A percentile compares a stretch with the other conserved stretches of the same genome.
Evolutionary conservation across 1,140 invertebrate species (phyloP).

Genomic region (Coenobita brevimanus): DNA sequence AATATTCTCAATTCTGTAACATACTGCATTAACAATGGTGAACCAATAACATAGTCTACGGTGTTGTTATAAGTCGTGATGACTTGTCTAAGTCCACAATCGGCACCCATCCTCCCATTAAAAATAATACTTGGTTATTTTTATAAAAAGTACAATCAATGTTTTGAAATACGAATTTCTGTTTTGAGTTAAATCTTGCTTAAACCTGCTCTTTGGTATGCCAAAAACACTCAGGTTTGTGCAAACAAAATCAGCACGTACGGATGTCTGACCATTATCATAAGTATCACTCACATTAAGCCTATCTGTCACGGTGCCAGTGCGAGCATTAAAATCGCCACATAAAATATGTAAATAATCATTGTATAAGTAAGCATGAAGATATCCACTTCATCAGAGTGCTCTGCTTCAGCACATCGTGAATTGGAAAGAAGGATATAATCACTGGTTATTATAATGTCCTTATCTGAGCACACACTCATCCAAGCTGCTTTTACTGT

Average conservation of each 20-base stretch:
- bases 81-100: neutral
- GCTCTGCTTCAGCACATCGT: neutral
- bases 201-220: neutral
- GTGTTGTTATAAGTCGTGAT: neutral
- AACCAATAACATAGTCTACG: conserved; percentile 7
- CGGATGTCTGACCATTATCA: too few species aligned
- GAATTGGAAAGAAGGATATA: neutral
- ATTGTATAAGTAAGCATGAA: neutral
- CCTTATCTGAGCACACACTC: neutral
- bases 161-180: neutral
- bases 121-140: neutral
- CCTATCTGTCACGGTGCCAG: neutral
- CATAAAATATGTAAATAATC: neutral
- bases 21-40: neutral
- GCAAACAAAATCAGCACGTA: neutral
- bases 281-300: neutral
- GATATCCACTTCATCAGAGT: neutral
- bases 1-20: neutral
- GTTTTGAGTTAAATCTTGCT: neutral
- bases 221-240: neutral
- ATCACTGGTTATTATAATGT: neutral
- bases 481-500: neutral
- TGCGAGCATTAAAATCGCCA: too few species aligned
- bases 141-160: neutral
- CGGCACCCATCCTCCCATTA: neutral